Percentiles rank a stretch among this genome's conserved stretches.
phyloP scores from a whole-genome alignment of 2,888 invertebrate species.

The Nipponacmea schrenckii region DNA sequence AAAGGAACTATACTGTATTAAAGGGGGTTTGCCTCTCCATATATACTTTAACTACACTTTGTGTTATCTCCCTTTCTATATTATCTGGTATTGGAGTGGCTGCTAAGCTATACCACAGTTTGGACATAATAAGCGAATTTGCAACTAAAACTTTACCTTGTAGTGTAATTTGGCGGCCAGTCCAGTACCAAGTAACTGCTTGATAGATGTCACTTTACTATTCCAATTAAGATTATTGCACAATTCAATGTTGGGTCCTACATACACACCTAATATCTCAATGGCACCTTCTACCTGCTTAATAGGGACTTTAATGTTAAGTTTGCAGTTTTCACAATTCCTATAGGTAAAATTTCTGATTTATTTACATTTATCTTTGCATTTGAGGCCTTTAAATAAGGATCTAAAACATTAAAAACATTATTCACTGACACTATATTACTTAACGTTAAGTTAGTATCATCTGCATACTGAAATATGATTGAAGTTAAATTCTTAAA shows the following conservation, averaged over 20 bases:
- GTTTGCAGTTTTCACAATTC: not conserved
- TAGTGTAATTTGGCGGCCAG: not conserved
- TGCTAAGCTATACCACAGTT: not conserved
- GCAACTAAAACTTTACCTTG: not conserved
- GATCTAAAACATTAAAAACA: conserved; percentile 4
- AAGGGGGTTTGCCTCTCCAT: not conserved
- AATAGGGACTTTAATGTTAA: not conserved
- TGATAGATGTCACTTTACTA: not conserved
- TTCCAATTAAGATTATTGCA: not conserved
- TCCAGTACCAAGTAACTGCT: not conserved
- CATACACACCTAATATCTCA: not conserved
- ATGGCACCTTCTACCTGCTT: not conserved
- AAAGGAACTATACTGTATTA: not conserved
- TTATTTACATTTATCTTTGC: not conserved
- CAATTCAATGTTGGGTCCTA: not conserved
- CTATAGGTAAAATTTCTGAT: conserved; percentile 2
- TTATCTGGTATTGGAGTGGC: not conserved
- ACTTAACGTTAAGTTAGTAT: not conserved
- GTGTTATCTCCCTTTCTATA: not conserved
- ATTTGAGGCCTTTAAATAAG: not conserved
- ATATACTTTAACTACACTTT: not conserved
- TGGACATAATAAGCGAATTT: not conserved
- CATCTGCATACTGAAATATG: not conserved
- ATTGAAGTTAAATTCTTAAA: not conserved
- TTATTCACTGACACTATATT: not conserved